Base-by-base conservation (phyloP, 1,140 invertebrate genomes). In the Nixonia krombeini region DNA sequence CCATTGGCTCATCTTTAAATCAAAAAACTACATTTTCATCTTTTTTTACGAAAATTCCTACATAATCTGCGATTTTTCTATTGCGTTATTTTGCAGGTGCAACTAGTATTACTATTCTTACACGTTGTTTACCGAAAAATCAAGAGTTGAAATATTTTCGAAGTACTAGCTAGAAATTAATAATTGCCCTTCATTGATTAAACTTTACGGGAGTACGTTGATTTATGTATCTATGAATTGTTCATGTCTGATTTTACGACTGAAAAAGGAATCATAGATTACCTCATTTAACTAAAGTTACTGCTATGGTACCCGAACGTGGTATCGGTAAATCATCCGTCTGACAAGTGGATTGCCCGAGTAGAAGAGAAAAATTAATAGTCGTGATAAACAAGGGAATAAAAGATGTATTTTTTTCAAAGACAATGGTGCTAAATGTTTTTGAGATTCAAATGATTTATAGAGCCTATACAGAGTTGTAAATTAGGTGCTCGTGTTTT, bases 281-380 rank as follows among this genome's bases (percentile, higher is more conserved):
- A 80, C 78, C 79, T 80, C 79, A 79, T 78, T 78, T 74, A 75
- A 73, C 68, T 78, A 75, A 83, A 81, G 78, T 75, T 81, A 81
- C 74, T 81, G 72, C 64, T 76, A 75, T 67, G 66, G 59, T 81
- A 75, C 73, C 70, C 41, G 46, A 52, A 68, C 45, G 25, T 29
- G 66, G 65, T 79, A 78, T 75, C 73, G 51, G 58, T 68, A 74
- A 83, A 81, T 76, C 49, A 70, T 83, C 81, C 79, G 76, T 81
- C 80, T 82, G 62, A 38, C 66, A 64, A 61, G 50, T 79, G 78
- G 79, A 80, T 82, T 80, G 79, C 76, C 80, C 75, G 73, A 55
- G 40, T 12, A 13, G 25, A 5, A 4, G 16, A 12, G 15, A 10
- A 13, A 56, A 63, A 50, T 44, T 61, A 25, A 38, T 38, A 55